Evolutionary conservation across 2,113 vertebrate species (phyloP), one percentile per base, ranked within the genome.

Genomic region (Lagopus muta): DNA sequence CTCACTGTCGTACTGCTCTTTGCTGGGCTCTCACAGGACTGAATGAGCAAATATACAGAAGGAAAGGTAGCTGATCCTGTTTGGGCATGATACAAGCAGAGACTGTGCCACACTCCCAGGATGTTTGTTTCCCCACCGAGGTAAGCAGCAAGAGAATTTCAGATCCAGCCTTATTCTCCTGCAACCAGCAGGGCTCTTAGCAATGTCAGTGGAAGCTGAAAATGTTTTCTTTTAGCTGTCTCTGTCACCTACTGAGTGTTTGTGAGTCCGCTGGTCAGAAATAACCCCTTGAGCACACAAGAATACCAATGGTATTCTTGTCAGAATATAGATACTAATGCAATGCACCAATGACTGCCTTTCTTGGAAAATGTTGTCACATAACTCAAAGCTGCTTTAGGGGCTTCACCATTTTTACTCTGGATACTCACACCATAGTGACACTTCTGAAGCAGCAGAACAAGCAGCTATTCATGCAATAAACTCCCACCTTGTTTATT

Each of bases 241-340:
- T 75, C 25, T 47, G 47, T 69, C 75, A 27, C 40, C 64, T 70
- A 10, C 30, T 18, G 8, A 17, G 38, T 13, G 40, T 40, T 4
- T 70, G 72, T 54, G 58, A 85, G 58, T 36, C 54, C 45, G 92
- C 92, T 82, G 79, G 64, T 75, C 77, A 91, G 77, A 65, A 79
- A 38, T 16, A 16, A 11, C 16, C 13, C 34, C 71, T 89, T 65
- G 82, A 84, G 47, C 77, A 72, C 61, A 78, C 50, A 86, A 61
- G 38, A 38, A 38, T 38, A 82, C 28, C 73, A 38, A 11, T 12
- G 43, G 47, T 61, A 30, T 57, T 75, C 66, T 81, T 91, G 43
- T 52, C 87, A 84, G 91, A 75, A 20, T 5, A n/a, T 2, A 16
- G 83, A 52, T n/a, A 13, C 5, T 67, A n/a, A 78, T 50, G n/a